Conservation (phyloP, 1,140 invertebrate species). For the Drosophila rufa region DNA sequence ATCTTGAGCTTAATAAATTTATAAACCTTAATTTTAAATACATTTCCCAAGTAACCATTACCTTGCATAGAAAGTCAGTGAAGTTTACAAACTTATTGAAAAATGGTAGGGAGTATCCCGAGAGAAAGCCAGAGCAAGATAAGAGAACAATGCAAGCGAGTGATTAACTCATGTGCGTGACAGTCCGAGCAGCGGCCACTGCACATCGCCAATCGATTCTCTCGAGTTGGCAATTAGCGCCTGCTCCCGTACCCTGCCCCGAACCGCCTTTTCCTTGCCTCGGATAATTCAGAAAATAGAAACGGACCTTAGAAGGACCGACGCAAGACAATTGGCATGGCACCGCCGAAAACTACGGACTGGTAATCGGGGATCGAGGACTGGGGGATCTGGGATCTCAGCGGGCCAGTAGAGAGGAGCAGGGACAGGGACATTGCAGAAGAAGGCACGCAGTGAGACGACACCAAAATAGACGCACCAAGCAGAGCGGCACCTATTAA, state of each 20-base stretch:
- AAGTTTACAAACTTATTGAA: neutral
- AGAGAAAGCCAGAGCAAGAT: constrained; percentile 22
- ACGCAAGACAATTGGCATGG: constrained; percentile 69
- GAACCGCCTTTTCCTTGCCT: neutral
- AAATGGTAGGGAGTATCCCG: constrained; percentile 7
- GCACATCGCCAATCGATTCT: constrained; percentile 39
- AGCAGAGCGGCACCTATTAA: constrained; percentile 76
- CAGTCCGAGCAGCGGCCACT: constrained; percentile 25
- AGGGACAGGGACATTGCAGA: constrained; percentile 39
- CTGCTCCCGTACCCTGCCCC: neutral
- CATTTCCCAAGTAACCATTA: neutral
- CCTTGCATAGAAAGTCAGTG: neutral
- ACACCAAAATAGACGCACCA: constrained; percentile 68
- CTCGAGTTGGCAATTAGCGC: constrained; percentile 27
- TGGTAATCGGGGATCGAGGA: neutral
- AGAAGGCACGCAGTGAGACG: constrained; percentile 53
- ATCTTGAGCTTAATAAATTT: neutral
- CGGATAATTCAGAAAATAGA: constrained; percentile 87
- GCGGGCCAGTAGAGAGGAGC: constrained; percentile 11
- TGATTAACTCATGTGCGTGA: constrained; percentile 70
- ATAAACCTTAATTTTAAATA: too few species aligned
- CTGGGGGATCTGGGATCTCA: constrained; percentile 12
- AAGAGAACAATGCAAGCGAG: constrained; percentile 30
- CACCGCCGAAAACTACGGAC: constrained; percentile 13
- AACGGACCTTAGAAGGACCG: constrained; percentile 85